A percentile compares a stretch with the other conserved stretches of the same genome.
Conservation (phyloP, 2,888 invertebrate species). For the Liodrosophila aerea region DNA sequence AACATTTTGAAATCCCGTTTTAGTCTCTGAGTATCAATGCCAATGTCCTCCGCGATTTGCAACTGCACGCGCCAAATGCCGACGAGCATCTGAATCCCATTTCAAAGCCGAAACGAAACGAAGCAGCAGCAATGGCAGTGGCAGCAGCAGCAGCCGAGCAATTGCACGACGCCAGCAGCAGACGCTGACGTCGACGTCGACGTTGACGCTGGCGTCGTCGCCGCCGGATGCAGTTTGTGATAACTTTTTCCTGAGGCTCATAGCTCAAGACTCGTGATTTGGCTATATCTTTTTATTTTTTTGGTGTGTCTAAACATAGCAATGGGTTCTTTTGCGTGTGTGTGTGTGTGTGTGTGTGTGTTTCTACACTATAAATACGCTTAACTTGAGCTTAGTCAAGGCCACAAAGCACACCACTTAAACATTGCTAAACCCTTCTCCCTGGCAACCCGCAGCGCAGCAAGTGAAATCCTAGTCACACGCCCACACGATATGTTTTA, state of each 20-base stretch:
- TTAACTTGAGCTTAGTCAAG: constrained; percentile 41
- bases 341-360: constrained; percentile 4
- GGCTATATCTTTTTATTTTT: constrained; percentile 20
- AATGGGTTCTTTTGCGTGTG: no score
- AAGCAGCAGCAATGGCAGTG: constrained; percentile 10
- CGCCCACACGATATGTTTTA: constrained; percentile 7
- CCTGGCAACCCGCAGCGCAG: no score
- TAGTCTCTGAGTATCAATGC: not conserved
- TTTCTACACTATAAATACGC: constrained; percentile 22
- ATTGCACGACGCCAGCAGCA: not conserved
- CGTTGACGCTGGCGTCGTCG: constrained; percentile 19
- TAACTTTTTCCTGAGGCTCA: constrained; percentile 68
- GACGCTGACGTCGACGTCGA: constrained; percentile 7
- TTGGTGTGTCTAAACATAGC: not conserved
- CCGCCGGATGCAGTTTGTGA: constrained; percentile 75
- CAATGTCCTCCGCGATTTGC: constrained; percentile 35
- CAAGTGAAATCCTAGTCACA: not conserved
- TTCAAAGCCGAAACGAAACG: constrained; percentile 13
- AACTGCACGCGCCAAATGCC: constrained; percentile 72
- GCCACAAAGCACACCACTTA: constrained; percentile 22
- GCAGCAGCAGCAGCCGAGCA: constrained; percentile 8
- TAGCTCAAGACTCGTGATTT: constrained; percentile 38
- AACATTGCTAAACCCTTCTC: not conserved
- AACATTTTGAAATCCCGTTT: constrained; percentile 4
- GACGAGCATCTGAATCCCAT: constrained; percentile 67